Evolutionary conservation across 1,140 invertebrate genomes (phyloP).

Genomic region (Meloidogyne exigua): DNA sequence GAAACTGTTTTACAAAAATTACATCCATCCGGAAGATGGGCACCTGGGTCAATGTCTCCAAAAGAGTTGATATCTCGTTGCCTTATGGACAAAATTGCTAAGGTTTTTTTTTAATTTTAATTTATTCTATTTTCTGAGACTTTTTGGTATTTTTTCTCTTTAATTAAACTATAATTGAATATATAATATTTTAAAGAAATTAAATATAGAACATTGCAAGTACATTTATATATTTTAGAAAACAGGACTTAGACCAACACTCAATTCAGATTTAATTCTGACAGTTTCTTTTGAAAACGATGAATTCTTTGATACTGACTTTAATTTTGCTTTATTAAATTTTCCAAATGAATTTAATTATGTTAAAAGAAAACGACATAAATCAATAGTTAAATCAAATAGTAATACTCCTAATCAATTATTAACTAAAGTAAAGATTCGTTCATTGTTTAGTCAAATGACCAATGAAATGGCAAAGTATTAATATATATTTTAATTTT

Average conservation of each 20-base stretch:
- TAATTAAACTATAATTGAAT: no score
- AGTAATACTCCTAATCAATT: background rate
- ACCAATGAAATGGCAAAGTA: slow-evolving; percentile 38
- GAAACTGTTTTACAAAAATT: slow-evolving; percentile 35
- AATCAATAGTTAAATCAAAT: background rate
- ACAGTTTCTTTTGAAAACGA: slow-evolving; percentile 59
- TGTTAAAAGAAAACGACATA: slow-evolving; percentile 24
- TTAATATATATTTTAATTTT: background rate
- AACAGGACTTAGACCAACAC: slow-evolving; percentile 46
- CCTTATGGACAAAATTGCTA: slow-evolving; percentile 46
- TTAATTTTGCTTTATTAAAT: slow-evolving; percentile 39
- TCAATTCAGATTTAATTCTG: slow-evolving; percentile 53
- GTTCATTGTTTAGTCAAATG: slow-evolving; percentile 37
- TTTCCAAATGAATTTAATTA: slow-evolving; percentile 50
- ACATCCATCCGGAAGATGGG: slow-evolving; percentile 6
- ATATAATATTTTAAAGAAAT: no score
- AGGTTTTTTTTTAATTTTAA: slow-evolving; percentile 35
- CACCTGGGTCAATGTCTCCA: slow-evolving; percentile 22
- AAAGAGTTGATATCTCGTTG: slow-evolving; percentile 43
- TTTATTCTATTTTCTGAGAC: no score
- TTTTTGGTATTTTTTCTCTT: background rate
- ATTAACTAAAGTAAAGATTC: slow-evolving; percentile 48
- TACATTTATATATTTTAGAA: slow-evolving; percentile 42
- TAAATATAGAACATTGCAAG: no score
- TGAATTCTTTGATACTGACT: slow-evolving; percentile 51